Evolutionary conservation across 92 coral and sea anemone genomes (phyloP), one percentile per base, ranked within the genome.

Genomic region (Bergia puertoricense): DNA sequence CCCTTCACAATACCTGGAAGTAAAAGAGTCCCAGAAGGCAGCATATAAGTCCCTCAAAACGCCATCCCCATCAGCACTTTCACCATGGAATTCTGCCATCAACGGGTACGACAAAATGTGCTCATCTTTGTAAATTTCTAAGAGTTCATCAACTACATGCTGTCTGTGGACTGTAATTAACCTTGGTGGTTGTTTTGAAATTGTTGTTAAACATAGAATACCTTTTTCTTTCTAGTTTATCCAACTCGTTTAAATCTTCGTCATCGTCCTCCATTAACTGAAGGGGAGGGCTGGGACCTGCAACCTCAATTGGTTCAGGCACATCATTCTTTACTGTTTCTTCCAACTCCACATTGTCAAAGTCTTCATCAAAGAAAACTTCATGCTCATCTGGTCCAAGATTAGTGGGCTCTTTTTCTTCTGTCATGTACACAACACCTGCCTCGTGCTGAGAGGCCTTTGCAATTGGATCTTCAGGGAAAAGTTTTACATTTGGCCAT

Each of bases 21-120:
- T n/a, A 72, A 88, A 90, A 62, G 41, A 4, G 82, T 90, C 95
- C 93, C 93, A 90, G 80, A 92, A 92, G 68, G 62, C 67, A 0
- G 90, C 82, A 85, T 86, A 90, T 46, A 92, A 78, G 51, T 92
- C 92, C 76, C 91, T 86, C 14, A 84, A 71, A 22, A 88, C 90
- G 22, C 92, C 95, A 80, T 90, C 95, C 46, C 91, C 95, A 67
- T 20, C 23, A 20, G 74, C 94, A 86, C 62, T 81, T 79, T 92
- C 94, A 77, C 72, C 89, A n/a, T 59, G 30, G 84, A 92, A 90
- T n/a, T 71, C 80, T 66, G 68, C 39, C 38, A 77, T 69, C 50
- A 90, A 44, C 57, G 77, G 54, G 39, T 15, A 50, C 15, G 59
- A 30, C 84, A 88, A 68, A 68, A 92, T 84, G 80, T 73, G 36